Evolutionary conservation across 2,888 invertebrate species (phyloP).

Genomic region (Plebejus argus): DNA sequence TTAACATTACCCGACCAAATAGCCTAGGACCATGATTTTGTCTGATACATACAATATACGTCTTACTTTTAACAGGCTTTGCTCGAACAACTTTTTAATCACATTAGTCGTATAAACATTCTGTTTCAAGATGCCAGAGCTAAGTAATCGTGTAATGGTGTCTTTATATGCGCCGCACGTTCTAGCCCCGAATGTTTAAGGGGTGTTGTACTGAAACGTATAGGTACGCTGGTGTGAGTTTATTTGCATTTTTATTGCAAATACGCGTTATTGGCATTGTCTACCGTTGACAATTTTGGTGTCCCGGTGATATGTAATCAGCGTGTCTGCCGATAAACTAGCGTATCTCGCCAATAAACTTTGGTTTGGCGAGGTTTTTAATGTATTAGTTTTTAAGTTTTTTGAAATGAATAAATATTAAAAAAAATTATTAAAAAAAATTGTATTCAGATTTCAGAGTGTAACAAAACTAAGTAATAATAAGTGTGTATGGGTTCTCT

Average conservation of each 20-base stretch:
- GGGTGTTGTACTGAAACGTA: not conserved
- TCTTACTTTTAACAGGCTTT: not conserved
- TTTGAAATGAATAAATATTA: no score
- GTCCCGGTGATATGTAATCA: no score
- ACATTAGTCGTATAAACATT: not conserved
- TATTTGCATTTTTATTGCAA: slow-evolving; percentile 26
- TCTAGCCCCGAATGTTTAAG: not conserved
- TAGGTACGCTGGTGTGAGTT: not conserved
- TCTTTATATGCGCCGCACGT: not conserved
- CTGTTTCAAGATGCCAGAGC: not conserved
- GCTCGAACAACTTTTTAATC: not conserved
- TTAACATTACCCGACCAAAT: no score
- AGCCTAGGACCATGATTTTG: not conserved
- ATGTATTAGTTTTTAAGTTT: no score
- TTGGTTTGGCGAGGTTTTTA: no score
- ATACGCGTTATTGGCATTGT: not conserved
- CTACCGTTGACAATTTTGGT: no score
- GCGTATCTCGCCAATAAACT: no score
- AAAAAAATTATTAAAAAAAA: no score
- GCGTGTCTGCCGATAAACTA: no score
- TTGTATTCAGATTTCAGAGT: no score
- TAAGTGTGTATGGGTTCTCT: no score
- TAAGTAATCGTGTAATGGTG: slow-evolving; percentile 2
- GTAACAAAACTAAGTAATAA: no score
- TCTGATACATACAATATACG: not conserved